A percentile compares a stretch with the other conserved stretches of the same genome.
phyloP scores from a whole-genome alignment of 1,140 invertebrate species.

The Daktulosphaira vitifoliae region DNA sequence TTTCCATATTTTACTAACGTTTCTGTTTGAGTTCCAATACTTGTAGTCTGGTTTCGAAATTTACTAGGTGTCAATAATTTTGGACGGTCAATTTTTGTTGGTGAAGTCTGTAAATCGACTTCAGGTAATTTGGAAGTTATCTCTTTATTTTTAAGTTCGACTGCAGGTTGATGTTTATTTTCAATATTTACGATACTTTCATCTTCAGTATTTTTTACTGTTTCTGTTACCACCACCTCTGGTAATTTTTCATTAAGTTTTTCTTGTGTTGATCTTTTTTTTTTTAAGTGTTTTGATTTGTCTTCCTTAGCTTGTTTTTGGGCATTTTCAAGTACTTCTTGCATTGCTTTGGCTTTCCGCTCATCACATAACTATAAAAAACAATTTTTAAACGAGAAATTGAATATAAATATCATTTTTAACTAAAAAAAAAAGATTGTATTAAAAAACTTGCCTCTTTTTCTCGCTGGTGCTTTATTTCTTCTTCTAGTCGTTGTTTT shows the following conservation, averaged over 20 bases:
- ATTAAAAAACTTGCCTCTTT: slow-evolving; percentile 42
- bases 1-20: too few species aligned
- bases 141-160: background rate
- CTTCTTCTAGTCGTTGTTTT: slow-evolving; percentile 47
- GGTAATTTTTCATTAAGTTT: slow-evolving; percentile 1
- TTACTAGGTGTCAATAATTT: slow-evolving; percentile 20
- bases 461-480: slow-evolving; percentile 43
- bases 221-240: background rate
- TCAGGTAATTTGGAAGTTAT: background rate
- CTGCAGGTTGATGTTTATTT: too few species aligned
- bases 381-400: too few species aligned
- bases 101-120: slow-evolving; percentile 17
- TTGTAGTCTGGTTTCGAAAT: slow-evolving; percentile 13
- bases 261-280: slow-evolving; percentile 16
- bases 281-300: slow-evolving; percentile 40
- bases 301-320: slow-evolving; percentile 51
- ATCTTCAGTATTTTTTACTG: too few species aligned
- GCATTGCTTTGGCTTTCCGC: slow-evolving; percentile 51
- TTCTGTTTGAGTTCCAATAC: slow-evolving; percentile 19
- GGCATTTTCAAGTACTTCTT: slow-evolving; percentile 53
- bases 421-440: too few species aligned
- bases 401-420: too few species aligned
- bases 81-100: background rate
- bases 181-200: too few species aligned
- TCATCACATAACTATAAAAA: slow-evolving; percentile 47